Percentiles rank a stretch among this genome's conserved stretches.
Evolutionary conservation across 2,797 vertebrate genomes (phyloP).

Genomic region (Pristis pectinata): DNA sequence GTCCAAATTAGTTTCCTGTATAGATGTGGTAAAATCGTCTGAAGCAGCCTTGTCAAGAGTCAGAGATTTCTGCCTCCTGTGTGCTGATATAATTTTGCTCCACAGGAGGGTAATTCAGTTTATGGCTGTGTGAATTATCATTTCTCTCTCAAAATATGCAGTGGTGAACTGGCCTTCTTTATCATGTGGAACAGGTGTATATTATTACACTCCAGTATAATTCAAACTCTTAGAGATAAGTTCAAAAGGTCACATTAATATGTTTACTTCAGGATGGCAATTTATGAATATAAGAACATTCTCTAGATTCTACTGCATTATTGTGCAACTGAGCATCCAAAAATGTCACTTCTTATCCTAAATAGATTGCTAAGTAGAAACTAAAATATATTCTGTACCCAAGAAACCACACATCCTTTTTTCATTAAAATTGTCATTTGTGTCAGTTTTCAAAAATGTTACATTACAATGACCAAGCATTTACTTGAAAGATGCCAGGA

Average conservation of each 20-base stretch:
- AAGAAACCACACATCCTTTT: neutral
- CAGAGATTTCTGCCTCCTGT: neutral
- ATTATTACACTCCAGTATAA: neutral
- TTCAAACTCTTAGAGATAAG: neutral
- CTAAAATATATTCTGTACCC: neutral
- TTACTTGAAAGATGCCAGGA: neutral
- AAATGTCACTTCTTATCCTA: neutral
- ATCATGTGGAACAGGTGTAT: neutral
- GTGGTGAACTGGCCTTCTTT: neutral
- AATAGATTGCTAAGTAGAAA: neutral
- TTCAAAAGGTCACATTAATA: neutral
- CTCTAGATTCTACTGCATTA: neutral
- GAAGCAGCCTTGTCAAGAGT: neutral
- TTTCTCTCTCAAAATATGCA: neutral
- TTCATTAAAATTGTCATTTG: neutral
- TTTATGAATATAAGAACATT: neutral
- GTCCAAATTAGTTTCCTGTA: constrained; percentile 1
- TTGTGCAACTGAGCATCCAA: neutral
- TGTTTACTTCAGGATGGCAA: neutral
- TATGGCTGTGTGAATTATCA: constrained; percentile 17
- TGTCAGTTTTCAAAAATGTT: neutral
- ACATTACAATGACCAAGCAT: neutral
- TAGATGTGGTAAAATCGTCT: neutral
- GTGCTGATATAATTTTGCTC: neutral
- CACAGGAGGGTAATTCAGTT: constrained; percentile 13